Evolutionary conservation across 2,888 invertebrate genomes (phyloP).

Genomic region (Pegoplata infirma): DNA sequence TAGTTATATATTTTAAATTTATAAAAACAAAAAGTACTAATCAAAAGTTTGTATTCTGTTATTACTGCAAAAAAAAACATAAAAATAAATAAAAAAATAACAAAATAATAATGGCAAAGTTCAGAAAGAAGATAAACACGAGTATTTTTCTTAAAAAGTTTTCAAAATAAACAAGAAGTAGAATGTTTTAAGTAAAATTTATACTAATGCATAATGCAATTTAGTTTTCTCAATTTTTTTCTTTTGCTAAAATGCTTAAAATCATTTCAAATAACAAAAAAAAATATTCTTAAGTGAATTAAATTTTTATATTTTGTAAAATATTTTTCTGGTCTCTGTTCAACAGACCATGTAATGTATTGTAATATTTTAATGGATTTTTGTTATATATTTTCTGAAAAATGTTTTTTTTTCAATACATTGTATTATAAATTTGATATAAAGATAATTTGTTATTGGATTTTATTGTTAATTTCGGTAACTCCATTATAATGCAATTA

Average conservation of each 20-base stretch:
- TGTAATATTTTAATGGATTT: neutral
- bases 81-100: slow-evolving; percentile 4
- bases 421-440: slow-evolving; percentile 1
- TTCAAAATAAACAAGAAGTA: neutral
- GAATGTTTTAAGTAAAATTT: slow-evolving; percentile 24
- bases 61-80: slow-evolving; percentile 10
- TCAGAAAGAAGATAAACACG: slow-evolving; percentile 1
- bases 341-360: slow-evolving; percentile 14
- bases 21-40: neutral
- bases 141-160: slow-evolving; percentile 4
- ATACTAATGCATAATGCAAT: slow-evolving; percentile 44
- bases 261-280: slow-evolving; percentile 3
- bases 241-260: slow-evolving; percentile 3
- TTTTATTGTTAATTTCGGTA: neutral
- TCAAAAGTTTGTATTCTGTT: slow-evolving; percentile 3
- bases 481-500: slow-evolving; percentile 19
- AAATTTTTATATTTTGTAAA: neutral
- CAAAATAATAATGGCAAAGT: slow-evolving; percentile 31
- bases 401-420: neutral
- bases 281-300: slow-evolving; percentile 17
- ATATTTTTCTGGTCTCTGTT: slow-evolving; percentile 5
- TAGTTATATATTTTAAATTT: neutral
- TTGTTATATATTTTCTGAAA: neutral
- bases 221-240: neutral
- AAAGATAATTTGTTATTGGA: neutral